Conservation (phyloP, 2,797 vertebrate genomes). For the Danio aesculapii region DNA sequence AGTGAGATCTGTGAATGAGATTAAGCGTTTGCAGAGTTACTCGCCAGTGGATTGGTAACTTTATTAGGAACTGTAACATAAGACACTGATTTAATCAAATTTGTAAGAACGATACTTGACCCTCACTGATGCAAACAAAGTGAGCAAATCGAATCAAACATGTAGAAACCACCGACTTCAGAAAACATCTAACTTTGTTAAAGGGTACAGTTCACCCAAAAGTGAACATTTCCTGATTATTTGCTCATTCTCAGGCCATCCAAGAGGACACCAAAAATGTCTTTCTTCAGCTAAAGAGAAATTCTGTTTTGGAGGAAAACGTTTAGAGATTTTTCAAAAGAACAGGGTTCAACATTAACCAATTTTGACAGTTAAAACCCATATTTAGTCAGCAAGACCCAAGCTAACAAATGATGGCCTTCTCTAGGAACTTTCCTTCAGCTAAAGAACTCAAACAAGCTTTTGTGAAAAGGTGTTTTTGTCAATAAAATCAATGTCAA, state of each 20-base stretch:
- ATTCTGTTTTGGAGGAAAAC: no score
- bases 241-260: background rate
- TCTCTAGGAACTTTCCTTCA: no score
- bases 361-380: no score
- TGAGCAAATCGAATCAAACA: conserved; percentile 16
- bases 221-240: background rate
- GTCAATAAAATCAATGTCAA: no score
- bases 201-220: background rate
- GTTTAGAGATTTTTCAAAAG: no score
- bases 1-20: background rate
- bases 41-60: background rate
- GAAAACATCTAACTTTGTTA: background rate
- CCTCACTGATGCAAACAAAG: background rate
- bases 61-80: conserved; percentile 20
- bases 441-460: no score
- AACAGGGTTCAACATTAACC: no score
- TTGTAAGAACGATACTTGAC: conserved; percentile 3
- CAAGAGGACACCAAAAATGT: no score
- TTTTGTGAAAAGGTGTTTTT: no score
- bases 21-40: background rate
- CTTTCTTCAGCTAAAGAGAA: no score
- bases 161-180: conserved; percentile 2
- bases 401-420: no score
- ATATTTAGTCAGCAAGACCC: no score
- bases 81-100: conserved; percentile 4